Evolutionary conservation across 2,113 vertebrate genomes (phyloP), one percentile per base, ranked within the genome.

Genomic region (Poecilia latipinna): DNA sequence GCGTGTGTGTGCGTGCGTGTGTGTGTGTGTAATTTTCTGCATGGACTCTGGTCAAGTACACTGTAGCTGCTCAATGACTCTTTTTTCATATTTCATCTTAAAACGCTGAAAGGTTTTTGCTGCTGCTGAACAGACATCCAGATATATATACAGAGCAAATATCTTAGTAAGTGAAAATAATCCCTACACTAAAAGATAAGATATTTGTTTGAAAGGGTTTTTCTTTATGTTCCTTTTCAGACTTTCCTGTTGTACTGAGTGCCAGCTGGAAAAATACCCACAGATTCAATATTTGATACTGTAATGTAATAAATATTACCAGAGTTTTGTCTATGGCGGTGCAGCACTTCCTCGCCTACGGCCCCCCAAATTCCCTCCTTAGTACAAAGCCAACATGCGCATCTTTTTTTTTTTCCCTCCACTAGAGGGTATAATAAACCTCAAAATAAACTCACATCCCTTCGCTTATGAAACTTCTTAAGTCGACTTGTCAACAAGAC

Each of bases 361-460:
- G 93, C 93, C 96, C 92, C 95, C 92, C 95, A 94, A 93, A 93
- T 92, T 96, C 96, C 96, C 96, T 96, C 95, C 93, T 96, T 96
- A 96, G 96, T 95, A 95, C 93, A 90, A 68, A 90, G 81, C 88
- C 94, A 91, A 90, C 92, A 91, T 94, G 87, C 87, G 28, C 28
- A 28, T 28, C 3, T 29, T 29, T 29, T 29, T 13, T 78, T 66
- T 0, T 2, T 0, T 7, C 10, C 65, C 12, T 80, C 68, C 65
- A 85, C 70, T 60, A 64, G 61, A 29, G 10, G 64, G 42, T 51
- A 61, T 60, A 67, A 64, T 64, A 28, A 26, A 44, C 48, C 1
- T 57, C 10, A 31, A 72, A 79, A 57, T 61, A 73, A 66, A 77
- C 33, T 77, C 67, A 31, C n/a, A 5, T 32, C 8, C 51, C 61